phyloP scores from a whole-genome alignment of 2,888 invertebrate species.

The Oasisia sp. region DNA sequence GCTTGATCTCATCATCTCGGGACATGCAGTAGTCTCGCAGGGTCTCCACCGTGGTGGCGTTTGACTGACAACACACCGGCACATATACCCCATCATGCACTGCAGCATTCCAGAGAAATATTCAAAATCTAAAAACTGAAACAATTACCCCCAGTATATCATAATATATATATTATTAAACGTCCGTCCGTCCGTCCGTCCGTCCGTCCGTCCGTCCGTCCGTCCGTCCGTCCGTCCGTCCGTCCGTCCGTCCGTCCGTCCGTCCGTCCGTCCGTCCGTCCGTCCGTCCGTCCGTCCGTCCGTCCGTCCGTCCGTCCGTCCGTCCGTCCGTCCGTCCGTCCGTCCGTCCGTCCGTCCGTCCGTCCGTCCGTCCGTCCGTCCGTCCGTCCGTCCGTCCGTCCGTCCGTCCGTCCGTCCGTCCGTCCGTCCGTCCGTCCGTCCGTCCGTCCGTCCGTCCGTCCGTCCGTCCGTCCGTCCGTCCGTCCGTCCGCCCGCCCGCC shows the following conservation, averaged over 20 bases:
- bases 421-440: too few relatives aligned
- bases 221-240: conserved; percentile 21
- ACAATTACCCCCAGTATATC: too few relatives aligned
- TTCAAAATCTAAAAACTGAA: too few relatives aligned
- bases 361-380: conserved; percentile 12
- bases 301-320: conserved; percentile 17
- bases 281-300: conserved; percentile 12
- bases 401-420: too few relatives aligned
- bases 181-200: too few relatives aligned
- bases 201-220: not conserved
- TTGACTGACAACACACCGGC: not conserved
- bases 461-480: too few relatives aligned
- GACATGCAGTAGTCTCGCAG: conserved; percentile 47
- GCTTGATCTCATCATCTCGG: conserved; percentile 49
- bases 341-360: conserved; percentile 12
- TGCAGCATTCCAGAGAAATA: too few relatives aligned
- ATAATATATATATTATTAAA: too few relatives aligned
- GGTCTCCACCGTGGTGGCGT: conserved; percentile 42
- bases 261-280: not conserved
- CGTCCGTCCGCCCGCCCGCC: too few relatives aligned
- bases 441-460: too few relatives aligned
- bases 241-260: conserved; percentile 22
- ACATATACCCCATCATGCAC: not conserved
- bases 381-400: not conserved
- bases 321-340: conserved; percentile 17